phyloP scores from a whole-genome alignment of 2,113 vertebrate genomes.

The Prolemur simus region DNA sequence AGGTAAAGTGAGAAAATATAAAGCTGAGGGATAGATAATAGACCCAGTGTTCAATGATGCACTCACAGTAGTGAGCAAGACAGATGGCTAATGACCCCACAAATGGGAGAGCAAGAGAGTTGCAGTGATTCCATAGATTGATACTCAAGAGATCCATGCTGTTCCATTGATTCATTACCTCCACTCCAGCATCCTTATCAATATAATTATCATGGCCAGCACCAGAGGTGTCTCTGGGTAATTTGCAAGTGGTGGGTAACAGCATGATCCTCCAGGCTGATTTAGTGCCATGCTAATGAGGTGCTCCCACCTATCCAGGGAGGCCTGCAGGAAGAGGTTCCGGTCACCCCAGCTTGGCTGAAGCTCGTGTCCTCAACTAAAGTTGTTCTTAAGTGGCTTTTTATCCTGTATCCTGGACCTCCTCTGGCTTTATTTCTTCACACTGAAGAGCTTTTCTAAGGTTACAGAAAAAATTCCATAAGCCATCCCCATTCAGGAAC shows the following conservation, averaged over 20 bases:
- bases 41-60: background rate
- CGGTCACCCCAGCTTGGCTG: background rate
- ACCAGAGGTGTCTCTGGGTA: conserved; percentile 27
- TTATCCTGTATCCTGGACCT: background rate
- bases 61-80: background rate
- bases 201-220: conserved; percentile 45
- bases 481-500: background rate
- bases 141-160: conserved; percentile 8
- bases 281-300: background rate
- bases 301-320: background rate
- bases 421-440: background rate
- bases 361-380: background rate
- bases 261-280: background rate
- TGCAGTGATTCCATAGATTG: conserved; percentile 39
- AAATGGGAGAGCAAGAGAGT: background rate
- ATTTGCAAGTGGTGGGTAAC: conserved; percentile 13
- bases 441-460: background rate
- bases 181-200: conserved; percentile 48
- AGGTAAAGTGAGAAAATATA: background rate
- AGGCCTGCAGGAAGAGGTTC: background rate
- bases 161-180: conserved; percentile 51
- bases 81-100: conserved; percentile 11
- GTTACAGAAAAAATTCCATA: background rate
- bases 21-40: background rate
- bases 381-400: background rate